These are phyloP conservation scores for Megatriorchis doriae DNA, from an alignment of 2,113 vertebrate species.

Conservation along the genomic window DNA sequence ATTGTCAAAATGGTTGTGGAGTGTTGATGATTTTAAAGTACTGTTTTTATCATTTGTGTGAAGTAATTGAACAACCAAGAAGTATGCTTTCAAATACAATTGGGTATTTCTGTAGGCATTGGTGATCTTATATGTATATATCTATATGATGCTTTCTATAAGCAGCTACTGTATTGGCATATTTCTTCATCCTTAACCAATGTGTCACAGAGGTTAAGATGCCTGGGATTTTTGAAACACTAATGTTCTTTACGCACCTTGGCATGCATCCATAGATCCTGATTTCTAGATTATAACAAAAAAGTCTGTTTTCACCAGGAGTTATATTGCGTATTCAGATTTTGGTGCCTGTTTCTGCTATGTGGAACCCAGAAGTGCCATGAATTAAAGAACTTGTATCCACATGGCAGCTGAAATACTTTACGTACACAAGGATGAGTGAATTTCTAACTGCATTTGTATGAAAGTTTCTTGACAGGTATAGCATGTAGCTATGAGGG, in stretches of 20 bases:
- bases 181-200: background rate
- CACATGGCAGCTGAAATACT: background rate
- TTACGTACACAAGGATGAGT: background rate
- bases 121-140: background rate
- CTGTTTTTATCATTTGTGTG: background rate
- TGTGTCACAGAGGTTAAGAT: background rate
- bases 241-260: background rate
- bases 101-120: background rate
- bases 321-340: background rate
- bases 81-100: background rate
- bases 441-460: background rate
- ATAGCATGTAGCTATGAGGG: background rate
- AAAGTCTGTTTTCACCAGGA: background rate
- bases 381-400: background rate
- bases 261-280: background rate
- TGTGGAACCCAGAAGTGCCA: rapidly evolving
- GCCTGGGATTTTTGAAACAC: background rate
- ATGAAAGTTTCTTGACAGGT: background rate
- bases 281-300: background rate
- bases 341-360: background rate
- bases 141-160: background rate
- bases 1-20: background rate
- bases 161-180: background rate
- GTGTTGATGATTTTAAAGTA: background rate
- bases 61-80: background rate